Evolutionary conservation across 2,888 invertebrate genomes (phyloP).

Genomic region (Atrina japonica): DNA sequence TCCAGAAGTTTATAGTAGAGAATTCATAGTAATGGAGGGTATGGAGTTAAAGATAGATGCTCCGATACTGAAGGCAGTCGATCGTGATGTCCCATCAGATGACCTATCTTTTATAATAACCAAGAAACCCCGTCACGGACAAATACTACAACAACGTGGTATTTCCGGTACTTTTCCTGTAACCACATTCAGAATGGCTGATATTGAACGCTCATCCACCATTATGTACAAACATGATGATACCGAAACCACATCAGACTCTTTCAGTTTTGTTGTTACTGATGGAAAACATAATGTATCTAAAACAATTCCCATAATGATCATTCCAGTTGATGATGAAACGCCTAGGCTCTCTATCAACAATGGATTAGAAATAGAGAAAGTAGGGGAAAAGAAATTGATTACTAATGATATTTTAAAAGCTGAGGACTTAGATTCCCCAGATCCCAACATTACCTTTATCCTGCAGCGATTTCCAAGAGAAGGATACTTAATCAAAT

Average conservation of each 20-base stretch:
- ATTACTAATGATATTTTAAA: constrained; percentile 75
- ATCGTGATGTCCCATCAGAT: constrained; percentile 77
- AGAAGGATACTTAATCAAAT: constrained; percentile 73
- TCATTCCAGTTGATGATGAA: constrained; percentile 80
- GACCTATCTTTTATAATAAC: constrained; percentile 73
- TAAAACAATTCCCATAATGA: constrained; percentile 75
- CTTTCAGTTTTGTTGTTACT: constrained; percentile 75
- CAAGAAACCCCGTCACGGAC: constrained; percentile 72
- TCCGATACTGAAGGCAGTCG: constrained; percentile 77
- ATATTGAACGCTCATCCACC: constrained; percentile 73
- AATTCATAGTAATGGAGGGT: constrained; percentile 80
- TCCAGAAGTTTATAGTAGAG: constrained; percentile 76
- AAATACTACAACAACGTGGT: constrained; percentile 74
- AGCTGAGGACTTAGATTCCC: constrained; percentile 79
- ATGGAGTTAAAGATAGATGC: constrained; percentile 78
- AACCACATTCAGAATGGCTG: constrained; percentile 74
- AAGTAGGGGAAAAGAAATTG: constrained; percentile 70
- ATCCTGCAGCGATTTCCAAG: constrained; percentile 75
- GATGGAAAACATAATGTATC: constrained; percentile 77
- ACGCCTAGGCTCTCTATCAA: constrained; percentile 79
- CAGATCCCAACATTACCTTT: constrained; percentile 74
- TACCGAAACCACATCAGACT: constrained; percentile 77
- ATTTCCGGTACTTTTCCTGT: constrained; percentile 72
- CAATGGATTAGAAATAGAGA: constrained; percentile 77
- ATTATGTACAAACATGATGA: constrained; percentile 80